These are phyloP conservation scores for Amblyraja radiata DNA, from an alignment of 2,797 vertebrate genomes.

Conservation along the genomic window DNA sequence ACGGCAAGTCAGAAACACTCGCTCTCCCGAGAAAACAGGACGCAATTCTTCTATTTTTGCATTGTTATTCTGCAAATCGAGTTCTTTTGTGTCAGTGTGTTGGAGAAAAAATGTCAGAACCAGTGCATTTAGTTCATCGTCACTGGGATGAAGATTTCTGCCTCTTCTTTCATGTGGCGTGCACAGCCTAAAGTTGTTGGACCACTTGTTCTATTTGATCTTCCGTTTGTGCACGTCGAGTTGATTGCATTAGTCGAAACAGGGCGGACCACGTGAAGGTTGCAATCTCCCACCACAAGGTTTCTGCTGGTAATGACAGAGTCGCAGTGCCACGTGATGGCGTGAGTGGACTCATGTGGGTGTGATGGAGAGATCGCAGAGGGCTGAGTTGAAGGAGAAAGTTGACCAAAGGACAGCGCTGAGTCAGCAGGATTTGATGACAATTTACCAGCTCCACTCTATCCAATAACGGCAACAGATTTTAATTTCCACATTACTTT, in stretches of 20 bases:
- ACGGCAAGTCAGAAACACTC: not conserved
- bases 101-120: not conserved
- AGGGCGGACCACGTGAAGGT: too few relatives aligned
- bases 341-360: too few relatives aligned
- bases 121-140: not conserved
- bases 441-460: not conserved
- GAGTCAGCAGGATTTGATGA: not conserved
- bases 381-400: too few relatives aligned
- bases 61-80: not conserved
- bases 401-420: too few relatives aligned
- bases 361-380: not conserved
- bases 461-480: not conserved
- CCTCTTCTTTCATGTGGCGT: too few relatives aligned
- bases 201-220: too few relatives aligned
- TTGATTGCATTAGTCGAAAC: too few relatives aligned
- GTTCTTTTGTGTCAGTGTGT: not conserved
- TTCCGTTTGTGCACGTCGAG: too few relatives aligned
- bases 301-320: not conserved
- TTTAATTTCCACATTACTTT: not conserved
- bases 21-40: not conserved
- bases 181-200: too few relatives aligned
- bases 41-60: not conserved
- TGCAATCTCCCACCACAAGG: too few relatives aligned
- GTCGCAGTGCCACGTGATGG: too few relatives aligned
- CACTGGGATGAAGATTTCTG: not conserved